A percentile compares a stretch with the other conserved stretches of the same genome.
phyloP scores from a whole-genome alignment of 1,140 invertebrate species.

The Drosophila ficusphila region DNA sequence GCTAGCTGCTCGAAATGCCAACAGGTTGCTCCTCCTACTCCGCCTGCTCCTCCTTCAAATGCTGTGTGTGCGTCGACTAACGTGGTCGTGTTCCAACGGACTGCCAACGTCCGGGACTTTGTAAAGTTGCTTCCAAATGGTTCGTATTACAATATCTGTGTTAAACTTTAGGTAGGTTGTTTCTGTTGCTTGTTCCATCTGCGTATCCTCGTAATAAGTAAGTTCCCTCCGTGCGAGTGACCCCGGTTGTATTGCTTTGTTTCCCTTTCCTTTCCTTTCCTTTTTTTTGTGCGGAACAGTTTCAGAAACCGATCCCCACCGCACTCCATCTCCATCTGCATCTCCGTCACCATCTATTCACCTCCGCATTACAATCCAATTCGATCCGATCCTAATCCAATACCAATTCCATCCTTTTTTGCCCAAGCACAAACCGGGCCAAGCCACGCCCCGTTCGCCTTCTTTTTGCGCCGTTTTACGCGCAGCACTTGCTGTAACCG shows the following conservation, averaged over 20 bases:
- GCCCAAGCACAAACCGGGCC: conserved; percentile 7
- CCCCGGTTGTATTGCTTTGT: conserved; percentile 43
- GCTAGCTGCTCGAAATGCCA: conserved; percentile 24
- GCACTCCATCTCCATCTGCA: background rate
- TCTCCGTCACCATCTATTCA: too few species aligned
- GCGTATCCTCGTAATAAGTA: conserved; percentile 23
- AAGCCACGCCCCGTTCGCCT: conserved; percentile 7
- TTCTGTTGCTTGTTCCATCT: conserved; percentile 49
- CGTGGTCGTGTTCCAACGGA: conserved; percentile 6
- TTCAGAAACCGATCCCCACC: conserved; percentile 31
- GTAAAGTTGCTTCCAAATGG: conserved; percentile 55
- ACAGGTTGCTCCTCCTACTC: background rate
- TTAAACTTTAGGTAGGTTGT: conserved; percentile 78
- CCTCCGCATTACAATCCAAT: background rate
- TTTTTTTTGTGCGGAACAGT: conserved; percentile 6
- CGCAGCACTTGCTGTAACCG: conserved; percentile 83
- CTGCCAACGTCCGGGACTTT: background rate
- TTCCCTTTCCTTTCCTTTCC: conserved; percentile 11
- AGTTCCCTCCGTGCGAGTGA: conserved; percentile 37
- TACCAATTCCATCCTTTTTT: background rate
- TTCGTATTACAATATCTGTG: conserved; percentile 41
- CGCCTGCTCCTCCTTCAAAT: background rate
- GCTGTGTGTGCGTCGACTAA: conserved; percentile 22
- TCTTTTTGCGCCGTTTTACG: conserved; percentile 56
- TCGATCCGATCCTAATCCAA: background rate